Evolutionary conservation across 92 coral and sea anemone genomes (phyloP).

Genomic region (Montipora capitata): DNA sequence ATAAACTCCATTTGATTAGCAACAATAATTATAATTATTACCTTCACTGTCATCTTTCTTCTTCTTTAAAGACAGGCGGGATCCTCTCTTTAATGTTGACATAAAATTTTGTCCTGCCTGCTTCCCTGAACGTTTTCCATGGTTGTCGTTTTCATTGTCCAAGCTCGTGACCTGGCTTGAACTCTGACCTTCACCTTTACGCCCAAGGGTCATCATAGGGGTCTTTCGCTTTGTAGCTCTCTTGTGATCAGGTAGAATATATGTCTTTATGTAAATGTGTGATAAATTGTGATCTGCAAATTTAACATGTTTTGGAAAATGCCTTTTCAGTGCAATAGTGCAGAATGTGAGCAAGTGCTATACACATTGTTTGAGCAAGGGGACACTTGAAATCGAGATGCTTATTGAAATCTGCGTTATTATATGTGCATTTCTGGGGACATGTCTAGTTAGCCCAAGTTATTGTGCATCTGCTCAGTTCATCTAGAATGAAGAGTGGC

Average conservation of each 20-base stretch:
- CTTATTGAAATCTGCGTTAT: no score
- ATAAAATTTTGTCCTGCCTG: conserved; percentile 71
- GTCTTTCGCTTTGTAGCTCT: conserved; percentile 91
- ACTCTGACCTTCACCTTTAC: conserved; percentile 17
- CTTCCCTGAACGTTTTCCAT: conserved; percentile 40
- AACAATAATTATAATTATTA: conserved; percentile 8
- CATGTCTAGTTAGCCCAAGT: no score
- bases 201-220: conserved; percentile 71
- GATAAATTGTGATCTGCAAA: conserved; percentile 83
- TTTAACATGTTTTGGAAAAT: neutral
- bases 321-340: no score
- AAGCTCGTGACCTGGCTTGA: conserved; percentile 73
- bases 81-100: conserved; percentile 83
- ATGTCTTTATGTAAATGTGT: conserved; percentile 87
- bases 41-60: conserved; percentile 81
- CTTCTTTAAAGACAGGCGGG: conserved; percentile 74
- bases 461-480: no score
- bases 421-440: no score
- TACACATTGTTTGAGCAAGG: no score
- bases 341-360: neutral
- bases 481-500: no score
- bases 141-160: conserved; percentile 54
- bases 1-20: neutral
- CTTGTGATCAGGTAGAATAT: conserved; percentile 86
- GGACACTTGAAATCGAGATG: no score